Evolutionary conservation across 1,140 invertebrate genomes (phyloP), one percentile per base, ranked within the genome.

Genomic region (Bombus turneri): DNA sequence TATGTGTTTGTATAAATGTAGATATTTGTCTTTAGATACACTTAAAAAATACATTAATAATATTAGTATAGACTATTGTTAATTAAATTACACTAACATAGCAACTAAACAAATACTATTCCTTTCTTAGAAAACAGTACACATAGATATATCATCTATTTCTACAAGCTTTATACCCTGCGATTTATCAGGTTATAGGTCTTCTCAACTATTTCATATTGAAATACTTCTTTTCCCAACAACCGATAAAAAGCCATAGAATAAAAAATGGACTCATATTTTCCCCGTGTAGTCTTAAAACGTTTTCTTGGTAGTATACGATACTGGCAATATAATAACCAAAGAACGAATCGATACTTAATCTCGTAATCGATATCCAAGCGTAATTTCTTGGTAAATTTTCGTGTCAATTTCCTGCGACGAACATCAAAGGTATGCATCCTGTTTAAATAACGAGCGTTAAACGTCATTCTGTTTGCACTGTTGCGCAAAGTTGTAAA

Each of bases 401-500:
- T 69, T 37, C 66, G 9, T 22, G 66, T 1, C 22, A 12, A 39
- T 25, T 39, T 22, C 34, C 12, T 13, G 69, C 10, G 15, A 25
- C 9, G 10, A 15, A n/a, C 71, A 25, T 43, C 13, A 73, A 41
- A 73, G n/a, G 43, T 41, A 31, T 31, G 12, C 2, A n/a, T 43
- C 25, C 39, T 43, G 39, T 43, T 72, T 18, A 43, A 72, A 71
- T 28, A 71, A 41, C 39, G 39, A 31, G 12, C 15, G 25, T 39
- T 28, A 5, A 43, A 10, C n/a, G 41, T 83, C 37, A 69, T 31
- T 69, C 41, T 57, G 39, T 83, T 83, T 83, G 81, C 73, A 69
- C 47, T 68, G 82, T 79, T n/a, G 75, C 39, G 64, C 53, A 84
- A 84, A 84, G 76, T 73, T 43, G 53, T 72, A 80, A 71, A 78